These are phyloP conservation scores for Cotesia glomerata DNA, from an alignment of 1,140 invertebrate species.

Conservation along the genomic window DNA sequence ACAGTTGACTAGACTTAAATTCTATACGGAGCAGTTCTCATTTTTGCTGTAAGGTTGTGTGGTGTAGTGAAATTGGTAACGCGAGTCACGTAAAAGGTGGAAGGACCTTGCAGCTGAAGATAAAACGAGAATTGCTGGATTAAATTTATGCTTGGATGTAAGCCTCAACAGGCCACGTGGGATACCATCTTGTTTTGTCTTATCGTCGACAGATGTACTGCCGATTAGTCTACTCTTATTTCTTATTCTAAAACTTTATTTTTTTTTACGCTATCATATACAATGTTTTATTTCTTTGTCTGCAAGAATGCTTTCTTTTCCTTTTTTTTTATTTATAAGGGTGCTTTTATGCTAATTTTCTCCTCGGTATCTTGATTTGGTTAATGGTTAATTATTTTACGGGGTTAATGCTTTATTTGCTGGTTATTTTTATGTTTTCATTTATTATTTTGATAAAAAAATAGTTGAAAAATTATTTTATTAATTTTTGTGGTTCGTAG, in stretches of 20 bases:
- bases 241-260: not conserved
- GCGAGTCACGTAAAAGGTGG: conserved; percentile 1
- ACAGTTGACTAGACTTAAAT: not conserved
- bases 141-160: conserved; percentile 16
- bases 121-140: conserved; percentile 24
- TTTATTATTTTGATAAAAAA: no score
- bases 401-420: no score
- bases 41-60: no score
- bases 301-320: not conserved
- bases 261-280: not conserved
- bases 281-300: not conserved
- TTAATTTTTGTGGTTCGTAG: no score
- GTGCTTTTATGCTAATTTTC: no score
- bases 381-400: no score
- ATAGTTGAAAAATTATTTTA: no score
- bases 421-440: no score
- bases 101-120: conserved; percentile 18
- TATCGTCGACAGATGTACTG: conserved; percentile 18
- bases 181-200: conserved; percentile 14
- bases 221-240: conserved; percentile 9
- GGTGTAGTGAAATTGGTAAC: not conserved
- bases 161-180: not conserved
- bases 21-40: not conserved
- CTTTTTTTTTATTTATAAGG: not conserved
- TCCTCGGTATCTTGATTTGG: no score